Evolutionary conservation across 1,140 invertebrate species (phyloP), one percentile per base, ranked within the genome.

Genomic region (Hypothenemus hampei): DNA sequence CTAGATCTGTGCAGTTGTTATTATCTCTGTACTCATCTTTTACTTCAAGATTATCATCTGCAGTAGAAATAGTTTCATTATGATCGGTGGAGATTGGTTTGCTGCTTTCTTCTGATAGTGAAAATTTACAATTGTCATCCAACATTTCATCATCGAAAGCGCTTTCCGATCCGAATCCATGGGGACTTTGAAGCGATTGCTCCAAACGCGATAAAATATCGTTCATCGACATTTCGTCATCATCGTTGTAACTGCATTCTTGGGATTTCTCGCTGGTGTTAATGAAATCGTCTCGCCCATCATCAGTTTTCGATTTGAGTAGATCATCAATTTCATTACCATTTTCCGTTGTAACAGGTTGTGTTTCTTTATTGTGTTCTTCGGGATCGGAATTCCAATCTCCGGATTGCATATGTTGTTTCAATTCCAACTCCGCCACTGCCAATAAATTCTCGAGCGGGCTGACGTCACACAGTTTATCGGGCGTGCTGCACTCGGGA

Each of bases 171-270:
- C 26, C 45, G 15, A 48, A 56, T 11, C 26, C 45, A 16, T 78
- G 76, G 3, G 76, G 75, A 61, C 77, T 77, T 51, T 75, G 73
- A 1, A 72, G 67, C 3, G 78, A 78, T 54, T 77, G 77, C 56
- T 78, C 78, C 29, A 81, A 65, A 31, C 78, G 60, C 36, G 76
- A 73, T 15, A 80, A 76, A 35, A 80, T 79, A 58, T 81, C 78
- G 11, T 75, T 72, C 37, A 80, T 79, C 65, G 78, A 77, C 57
- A 79, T 76, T 54, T 81, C 77, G 57, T 81, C 79, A 16, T 81
- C 78, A 40, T 79, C 77, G 22, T 71, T 72, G 54, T 82, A 78
- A 65, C 79, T 77, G 29, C 67, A 67, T 15, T 69, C 67, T 29
- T 69, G 65, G 19, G 57, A 58, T 52, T 65, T 65, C 3, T 59